Percentiles rank a stretch among this genome's conserved stretches.
phyloP scores from a whole-genome alignment of 2,797 vertebrate genomes.

The Ibycter americanus region DNA sequence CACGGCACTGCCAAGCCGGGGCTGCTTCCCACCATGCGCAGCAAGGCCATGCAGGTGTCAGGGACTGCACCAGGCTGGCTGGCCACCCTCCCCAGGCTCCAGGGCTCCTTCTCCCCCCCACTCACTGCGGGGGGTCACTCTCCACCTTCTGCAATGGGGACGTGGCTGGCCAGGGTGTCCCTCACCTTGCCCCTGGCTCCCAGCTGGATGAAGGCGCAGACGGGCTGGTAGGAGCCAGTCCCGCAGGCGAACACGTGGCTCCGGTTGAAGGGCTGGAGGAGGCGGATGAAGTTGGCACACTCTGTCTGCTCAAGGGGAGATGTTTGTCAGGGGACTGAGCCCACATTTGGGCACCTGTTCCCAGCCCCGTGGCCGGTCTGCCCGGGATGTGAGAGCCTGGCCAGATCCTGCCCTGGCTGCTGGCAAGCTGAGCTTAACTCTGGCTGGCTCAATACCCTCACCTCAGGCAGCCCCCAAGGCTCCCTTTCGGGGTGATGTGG shows the following conservation, averaged over 20 bases:
- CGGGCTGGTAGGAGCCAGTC: conserved; percentile 85
- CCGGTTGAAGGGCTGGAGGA: conserved; percentile 86
- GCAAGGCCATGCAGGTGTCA: background rate
- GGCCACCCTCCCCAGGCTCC: background rate
- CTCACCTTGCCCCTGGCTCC: conserved; percentile 48
- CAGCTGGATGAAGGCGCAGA: conserved; percentile 77
- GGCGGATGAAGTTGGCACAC: conserved; percentile 88
- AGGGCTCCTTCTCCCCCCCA: background rate
- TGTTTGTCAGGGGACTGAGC: background rate
- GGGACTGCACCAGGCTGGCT: background rate
- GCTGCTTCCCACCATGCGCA: accelerated
- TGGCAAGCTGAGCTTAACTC: background rate
- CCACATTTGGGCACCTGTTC: too few relatives aligned
- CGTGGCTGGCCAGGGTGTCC: background rate
- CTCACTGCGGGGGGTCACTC: background rate
- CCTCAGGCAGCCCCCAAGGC: background rate
- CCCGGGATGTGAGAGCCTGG: background rate
- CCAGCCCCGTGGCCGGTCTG: background rate
- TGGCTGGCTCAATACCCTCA: background rate
- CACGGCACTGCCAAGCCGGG: background rate
- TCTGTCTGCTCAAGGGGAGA: conserved; percentile 74
- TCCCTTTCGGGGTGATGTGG: accelerated
- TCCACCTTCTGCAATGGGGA: background rate
- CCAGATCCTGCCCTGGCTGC: background rate
- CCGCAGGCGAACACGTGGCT: conserved; percentile 84